Evolutionary conservation across 2,797 vertebrate species (phyloP).

Genomic region (Diplodus sargus): DNA sequence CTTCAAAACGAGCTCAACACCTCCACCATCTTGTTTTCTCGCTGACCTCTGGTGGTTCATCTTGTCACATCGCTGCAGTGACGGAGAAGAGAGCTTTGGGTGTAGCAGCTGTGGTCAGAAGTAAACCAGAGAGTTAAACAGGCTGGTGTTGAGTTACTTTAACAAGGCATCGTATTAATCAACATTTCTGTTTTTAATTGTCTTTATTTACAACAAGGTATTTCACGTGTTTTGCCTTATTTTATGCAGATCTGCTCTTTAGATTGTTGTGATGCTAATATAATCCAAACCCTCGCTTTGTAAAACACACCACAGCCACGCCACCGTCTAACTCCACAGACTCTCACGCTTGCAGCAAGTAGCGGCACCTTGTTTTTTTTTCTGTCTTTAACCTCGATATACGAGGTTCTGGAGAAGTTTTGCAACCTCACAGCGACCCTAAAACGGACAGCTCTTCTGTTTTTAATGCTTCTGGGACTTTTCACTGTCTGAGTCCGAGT

Average conservation of each 20-base stretch:
- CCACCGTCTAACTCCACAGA: slow-evolving; percentile 30
- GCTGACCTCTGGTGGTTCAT: neutral
- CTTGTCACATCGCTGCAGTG: too few species aligned
- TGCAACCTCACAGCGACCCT: slow-evolving; percentile 41
- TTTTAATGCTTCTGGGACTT: slow-evolving; percentile 71
- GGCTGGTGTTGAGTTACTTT: slow-evolving; percentile 18
- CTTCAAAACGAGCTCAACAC: neutral
- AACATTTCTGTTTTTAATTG: neutral
- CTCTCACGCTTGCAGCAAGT: slow-evolving; percentile 4
- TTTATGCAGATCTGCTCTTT: slow-evolving; percentile 2
- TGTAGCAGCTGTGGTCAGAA: too few species aligned
- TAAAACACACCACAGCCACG: slow-evolving; percentile 22
- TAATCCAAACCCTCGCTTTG: slow-evolving; percentile 37
- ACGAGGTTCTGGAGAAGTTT: slow-evolving; percentile 34
- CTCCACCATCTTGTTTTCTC: neutral
- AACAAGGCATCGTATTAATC: neutral
- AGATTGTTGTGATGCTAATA: slow-evolving; percentile 7
- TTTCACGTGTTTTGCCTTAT: slow-evolving; percentile 8
- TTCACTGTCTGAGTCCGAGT: slow-evolving; percentile 44
- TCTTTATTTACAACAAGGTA: neutral
- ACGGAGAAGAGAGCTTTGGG: too few species aligned
- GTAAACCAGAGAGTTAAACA: neutral
- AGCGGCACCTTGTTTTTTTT: neutral
- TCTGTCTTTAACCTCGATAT: slow-evolving; percentile 17
- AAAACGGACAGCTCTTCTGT: slow-evolving; percentile 48